These are phyloP conservation scores for Drosophila conformis DNA, from an alignment of 2,888 invertebrate genomes.

Conservation along the genomic window DNA sequence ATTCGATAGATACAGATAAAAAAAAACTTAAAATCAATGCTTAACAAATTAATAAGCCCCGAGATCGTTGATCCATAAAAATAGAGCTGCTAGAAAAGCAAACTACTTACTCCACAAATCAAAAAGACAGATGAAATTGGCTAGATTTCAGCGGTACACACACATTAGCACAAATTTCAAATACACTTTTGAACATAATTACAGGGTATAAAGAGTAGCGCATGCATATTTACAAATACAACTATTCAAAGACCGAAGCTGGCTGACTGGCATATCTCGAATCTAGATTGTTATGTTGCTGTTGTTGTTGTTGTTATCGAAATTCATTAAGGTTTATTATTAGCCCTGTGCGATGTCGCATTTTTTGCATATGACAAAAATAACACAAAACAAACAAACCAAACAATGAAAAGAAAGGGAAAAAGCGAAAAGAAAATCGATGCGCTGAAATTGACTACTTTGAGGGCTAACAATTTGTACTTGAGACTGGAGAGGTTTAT, in stretches of 20 bases:
- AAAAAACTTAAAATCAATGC: not conserved
- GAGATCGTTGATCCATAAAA: not conserved
- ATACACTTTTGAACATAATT: not conserved
- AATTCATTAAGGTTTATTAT: conserved; percentile 58
- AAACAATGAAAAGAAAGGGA: conserved; percentile 9
- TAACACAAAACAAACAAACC: conserved; percentile 10
- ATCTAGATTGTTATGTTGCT: conserved; percentile 27
- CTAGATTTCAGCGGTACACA: not conserved
- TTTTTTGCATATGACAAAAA: conserved; percentile 22
- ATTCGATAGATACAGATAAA: not conserved
- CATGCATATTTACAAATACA: conserved; percentile 2
- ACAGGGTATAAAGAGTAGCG: conserved; percentile 10
- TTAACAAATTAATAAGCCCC: not conserved
- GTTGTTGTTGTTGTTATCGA: conserved; percentile 56
- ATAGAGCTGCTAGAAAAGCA: not conserved
- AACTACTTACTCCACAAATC: not conserved
- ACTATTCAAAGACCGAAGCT: conserved; percentile 16
- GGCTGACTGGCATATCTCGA: conserved; percentile 33
- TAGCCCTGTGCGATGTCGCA: conserved; percentile 51
- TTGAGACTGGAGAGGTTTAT: conserved; percentile 46
- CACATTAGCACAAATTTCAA: not conserved
- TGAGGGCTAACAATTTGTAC: conserved; percentile 54
- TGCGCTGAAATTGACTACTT: conserved; percentile 18
- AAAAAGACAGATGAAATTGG: not conserved
- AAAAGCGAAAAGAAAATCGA: conserved; percentile 9